phyloP scores from a whole-genome alignment of 2,888 invertebrate species.

The Atherix ibis region DNA sequence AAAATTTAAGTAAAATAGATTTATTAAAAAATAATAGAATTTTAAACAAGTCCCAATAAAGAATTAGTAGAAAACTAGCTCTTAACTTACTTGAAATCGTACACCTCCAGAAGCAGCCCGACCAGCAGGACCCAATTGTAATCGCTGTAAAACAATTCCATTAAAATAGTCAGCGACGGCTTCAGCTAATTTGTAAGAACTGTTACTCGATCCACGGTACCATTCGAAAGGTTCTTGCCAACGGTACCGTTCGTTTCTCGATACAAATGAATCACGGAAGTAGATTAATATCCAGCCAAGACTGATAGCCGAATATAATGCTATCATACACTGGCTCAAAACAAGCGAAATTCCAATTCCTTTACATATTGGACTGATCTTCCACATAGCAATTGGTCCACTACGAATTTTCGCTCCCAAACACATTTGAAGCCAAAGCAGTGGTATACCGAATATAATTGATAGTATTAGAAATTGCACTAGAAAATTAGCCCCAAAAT shows the following conservation, averaged over 20 bases:
- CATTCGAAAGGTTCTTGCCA: conserved; percentile 63
- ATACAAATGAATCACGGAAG: conserved; percentile 73
- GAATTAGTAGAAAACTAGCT: conserved; percentile 14
- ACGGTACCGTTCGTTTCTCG: conserved; percentile 58
- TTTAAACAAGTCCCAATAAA: too few relatives aligned
- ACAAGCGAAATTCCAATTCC: conserved; percentile 75
- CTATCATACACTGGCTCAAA: conserved; percentile 61
- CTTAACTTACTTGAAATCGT: conserved; percentile 24
- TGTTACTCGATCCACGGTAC: conserved; percentile 45
- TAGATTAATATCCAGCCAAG: conserved; percentile 86
- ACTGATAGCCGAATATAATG: conserved; percentile 74
- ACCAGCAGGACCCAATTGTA: conserved; percentile 27
- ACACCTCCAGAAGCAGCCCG: conserved; percentile 22
- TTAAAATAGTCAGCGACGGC: conserved; percentile 76
- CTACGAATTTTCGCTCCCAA: conserved; percentile 71
- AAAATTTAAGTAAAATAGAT: conserved; percentile 36
- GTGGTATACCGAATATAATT: conserved; percentile 63
- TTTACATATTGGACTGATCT: conserved; percentile 79
- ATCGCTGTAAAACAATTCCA: conserved; percentile 54
- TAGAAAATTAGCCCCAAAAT: conserved; percentile 76
- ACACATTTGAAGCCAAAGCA: conserved; percentile 70
- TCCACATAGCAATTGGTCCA: conserved; percentile 86
- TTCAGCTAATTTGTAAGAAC: conserved; percentile 45
- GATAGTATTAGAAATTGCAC: conserved; percentile 77
- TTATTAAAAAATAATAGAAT: too few relatives aligned